Base-by-base conservation (phyloP, 1,140 invertebrate species). In the Melitaea cinxia region DNA sequence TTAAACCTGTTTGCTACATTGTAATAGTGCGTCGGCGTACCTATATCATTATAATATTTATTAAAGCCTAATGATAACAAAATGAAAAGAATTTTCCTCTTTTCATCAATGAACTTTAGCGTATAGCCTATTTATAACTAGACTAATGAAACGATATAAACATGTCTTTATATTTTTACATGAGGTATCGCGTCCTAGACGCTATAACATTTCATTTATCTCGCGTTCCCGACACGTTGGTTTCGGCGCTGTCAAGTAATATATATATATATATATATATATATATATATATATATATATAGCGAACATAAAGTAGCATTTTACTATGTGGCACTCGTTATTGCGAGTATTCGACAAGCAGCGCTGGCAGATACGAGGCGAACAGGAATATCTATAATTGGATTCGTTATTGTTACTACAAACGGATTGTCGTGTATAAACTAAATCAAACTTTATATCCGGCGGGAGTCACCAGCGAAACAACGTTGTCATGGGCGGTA, bases 381-480 rank as follows among this genome's bases (percentile, higher is more conserved):
- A 47, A 33, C 56, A 60, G 35, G 37, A 45, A 17, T 45, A 56
- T 60, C 64, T 72, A 79, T 84, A 86, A 88, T 85, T 85, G 77
- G 82, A 78, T 84, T 79, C 75, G 75, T 77, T 82, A 84, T 71
- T 78, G 76, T 77, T 79, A 77, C 77, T 73, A 77, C 77, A 83
- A 82, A 69, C 78, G 77, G 80, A 85, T 85, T 84, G 83, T 82
- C 84, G 77, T 79, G 77, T 82, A 81, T 84, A 73, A 88, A 85
- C 83, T 82, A 80, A 83, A 87, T 89, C 83, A 89, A 89, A 89
- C 74, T 87, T 87, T 84, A 78, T 78, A 77, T 86, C 85, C 85
- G 69, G 52, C 69, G 78, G 75, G 83, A 83, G 71, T 71, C 60
- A 52, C 58, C 71, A 68, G 49, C 72, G 64, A 26, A 37, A 39